Percentiles rank a stretch among this genome's conserved stretches.
Conservation (phyloP, 2,797 vertebrate genomes). For the Spatula versicolor region DNA sequence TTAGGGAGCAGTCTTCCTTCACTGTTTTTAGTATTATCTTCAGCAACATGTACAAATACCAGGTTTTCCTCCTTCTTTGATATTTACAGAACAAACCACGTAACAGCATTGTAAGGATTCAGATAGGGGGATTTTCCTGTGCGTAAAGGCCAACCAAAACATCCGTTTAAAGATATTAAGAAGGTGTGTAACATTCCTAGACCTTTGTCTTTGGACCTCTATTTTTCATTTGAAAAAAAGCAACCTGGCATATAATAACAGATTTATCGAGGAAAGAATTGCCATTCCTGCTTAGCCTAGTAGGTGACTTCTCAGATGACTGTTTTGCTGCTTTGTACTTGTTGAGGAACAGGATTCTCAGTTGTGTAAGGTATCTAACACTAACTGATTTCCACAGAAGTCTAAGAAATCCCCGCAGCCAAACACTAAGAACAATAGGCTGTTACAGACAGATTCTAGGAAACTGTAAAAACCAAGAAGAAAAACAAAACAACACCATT, state of each 20-base stretch:
- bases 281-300: neutral
- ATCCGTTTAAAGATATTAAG: neutral
- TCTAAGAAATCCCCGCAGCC: neutral
- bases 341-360: neutral
- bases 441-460: neutral
- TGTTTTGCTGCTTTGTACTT: neutral
- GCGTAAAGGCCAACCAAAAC: neutral
- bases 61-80: neutral
- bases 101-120: neutral
- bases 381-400: neutral
- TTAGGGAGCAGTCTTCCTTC: neutral
- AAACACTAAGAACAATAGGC: neutral
- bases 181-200: neutral
- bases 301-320: neutral
- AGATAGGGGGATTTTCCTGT: neutral
- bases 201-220: neutral
- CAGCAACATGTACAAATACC: neutral
- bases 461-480: neutral
- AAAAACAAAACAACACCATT: neutral
- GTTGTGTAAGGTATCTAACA: neutral
- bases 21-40: neutral
- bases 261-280: neutral
- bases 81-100: neutral
- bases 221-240: neutral
- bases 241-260: neutral